These are phyloP conservation scores for Lutjanus erythropterus DNA, from an alignment of 2,113 vertebrate species.

Conservation along the genomic window DNA sequence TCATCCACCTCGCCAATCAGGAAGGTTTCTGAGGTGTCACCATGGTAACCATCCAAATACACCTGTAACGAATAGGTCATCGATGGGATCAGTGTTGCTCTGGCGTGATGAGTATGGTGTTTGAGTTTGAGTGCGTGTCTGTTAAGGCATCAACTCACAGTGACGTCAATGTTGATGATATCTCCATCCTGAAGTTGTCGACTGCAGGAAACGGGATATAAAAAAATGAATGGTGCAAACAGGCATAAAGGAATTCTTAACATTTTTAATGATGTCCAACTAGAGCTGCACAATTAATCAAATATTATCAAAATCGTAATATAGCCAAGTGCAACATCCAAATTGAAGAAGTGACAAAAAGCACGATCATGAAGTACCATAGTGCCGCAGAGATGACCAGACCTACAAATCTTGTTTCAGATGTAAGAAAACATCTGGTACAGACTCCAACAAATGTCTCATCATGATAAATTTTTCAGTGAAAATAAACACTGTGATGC, in stretches of 20 bases:
- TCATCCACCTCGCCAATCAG: conserved; percentile 93
- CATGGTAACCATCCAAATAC: conserved; percentile 96
- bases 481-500: no score
- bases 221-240: not conserved
- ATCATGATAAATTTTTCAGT: no score
- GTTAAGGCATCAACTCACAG: conserved; percentile 85
- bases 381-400: no score
- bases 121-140: not conserved
- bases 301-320: no score
- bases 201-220: conserved; percentile 80
- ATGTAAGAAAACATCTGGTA: no score
- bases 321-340: no score
- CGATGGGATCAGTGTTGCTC: not conserved
- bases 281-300: no score
- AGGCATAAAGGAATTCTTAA: not conserved
- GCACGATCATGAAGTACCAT: no score
- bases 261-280: not conserved
- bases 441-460: no score
- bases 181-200: conserved; percentile 96
- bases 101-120: not conserved
- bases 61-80: conserved; percentile 81
- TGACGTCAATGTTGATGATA: conserved; percentile 99
- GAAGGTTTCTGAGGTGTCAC: conserved; percentile 98
- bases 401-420: no score
- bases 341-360: no score